Conservation (phyloP, 2,888 invertebrate genomes). For the Gnatocerus cornutus region DNA sequence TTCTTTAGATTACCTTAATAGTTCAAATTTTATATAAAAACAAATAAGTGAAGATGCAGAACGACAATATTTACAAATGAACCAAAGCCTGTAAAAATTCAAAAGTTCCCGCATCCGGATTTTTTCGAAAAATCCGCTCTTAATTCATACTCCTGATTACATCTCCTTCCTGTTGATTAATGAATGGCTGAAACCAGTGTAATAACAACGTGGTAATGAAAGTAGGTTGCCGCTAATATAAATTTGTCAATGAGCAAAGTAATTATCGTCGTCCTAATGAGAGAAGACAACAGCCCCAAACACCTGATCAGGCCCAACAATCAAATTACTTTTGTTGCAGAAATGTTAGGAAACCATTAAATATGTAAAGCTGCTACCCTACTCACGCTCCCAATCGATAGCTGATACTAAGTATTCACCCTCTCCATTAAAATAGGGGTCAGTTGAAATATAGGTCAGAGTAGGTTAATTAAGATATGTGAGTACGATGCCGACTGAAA, state of each 20-base stretch:
- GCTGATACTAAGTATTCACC: slow-evolving; percentile 30
- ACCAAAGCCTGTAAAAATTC: no score
- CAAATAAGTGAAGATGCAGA: no score
- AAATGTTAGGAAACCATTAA: slow-evolving; percentile 38
- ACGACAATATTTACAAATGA: no score
- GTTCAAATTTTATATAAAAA: no score
- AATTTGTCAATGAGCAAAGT: slow-evolving; percentile 43
- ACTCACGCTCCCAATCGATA: slow-evolving; percentile 37
- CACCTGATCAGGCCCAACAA: slow-evolving; percentile 45
- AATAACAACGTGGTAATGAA: slow-evolving; percentile 42
- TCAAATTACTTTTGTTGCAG: slow-evolving; percentile 41
- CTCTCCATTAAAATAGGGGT: slow-evolving; percentile 35
- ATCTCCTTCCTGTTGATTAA: slow-evolving; percentile 20
- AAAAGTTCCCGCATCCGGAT: no score
- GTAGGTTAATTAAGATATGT: slow-evolving; percentile 37
- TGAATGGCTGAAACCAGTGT: slow-evolving; percentile 30
- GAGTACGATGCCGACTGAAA: slow-evolving; percentile 22
- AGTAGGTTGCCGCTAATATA: slow-evolving; percentile 39
- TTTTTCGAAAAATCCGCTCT: no score
- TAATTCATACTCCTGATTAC: neutral
- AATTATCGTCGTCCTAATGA: slow-evolving; percentile 44
- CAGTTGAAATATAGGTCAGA: slow-evolving; percentile 32
- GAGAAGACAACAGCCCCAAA: slow-evolving; percentile 31
- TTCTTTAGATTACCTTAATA: no score
- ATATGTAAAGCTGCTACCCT: slow-evolving; percentile 39